Percentiles rank a stretch among this genome's conserved stretches.
Conservation (phyloP, 1,140 invertebrate genomes). For the Gonioctena quinquepunctata region DNA sequence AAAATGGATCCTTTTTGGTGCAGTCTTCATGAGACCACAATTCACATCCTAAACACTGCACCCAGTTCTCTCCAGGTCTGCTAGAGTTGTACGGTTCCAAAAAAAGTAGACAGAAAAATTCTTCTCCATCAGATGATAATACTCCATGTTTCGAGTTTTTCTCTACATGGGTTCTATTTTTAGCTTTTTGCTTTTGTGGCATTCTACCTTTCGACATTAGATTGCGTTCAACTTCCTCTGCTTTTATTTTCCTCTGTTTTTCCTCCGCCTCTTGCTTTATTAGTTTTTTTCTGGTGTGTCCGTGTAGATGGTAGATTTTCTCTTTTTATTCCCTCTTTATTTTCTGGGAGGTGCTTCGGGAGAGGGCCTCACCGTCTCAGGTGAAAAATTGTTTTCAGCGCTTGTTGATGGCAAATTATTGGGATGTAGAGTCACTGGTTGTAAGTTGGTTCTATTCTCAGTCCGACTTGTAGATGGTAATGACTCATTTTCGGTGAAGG, state of each 20-base stretch:
- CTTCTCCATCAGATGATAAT: constrained; percentile 5
- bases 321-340: constrained; percentile 23
- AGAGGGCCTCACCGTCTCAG: constrained; percentile 24
- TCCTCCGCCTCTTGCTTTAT: background rate
- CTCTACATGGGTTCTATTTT: constrained; percentile 23
- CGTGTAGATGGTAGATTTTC: constrained; percentile 44
- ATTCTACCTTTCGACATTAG: background rate
- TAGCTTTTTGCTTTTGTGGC: constrained; percentile 4
- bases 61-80: background rate
- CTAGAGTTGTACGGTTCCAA: background rate
- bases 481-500: too few relatives aligned
- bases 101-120: background rate
- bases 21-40: background rate
- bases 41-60: constrained; percentile 1
- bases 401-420: too few relatives aligned
- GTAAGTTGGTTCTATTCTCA: too few relatives aligned
- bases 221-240: background rate
- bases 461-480: too few relatives aligned
- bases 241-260: background rate
- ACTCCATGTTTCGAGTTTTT: constrained; percentile 19
- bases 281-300: constrained; percentile 33
- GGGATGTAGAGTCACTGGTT: too few relatives aligned
- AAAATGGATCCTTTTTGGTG: background rate
- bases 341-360: background rate
- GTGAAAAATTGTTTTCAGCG: too few relatives aligned